These are phyloP conservation scores for Coccyzus lansbergi DNA, from an alignment of 2,797 vertebrate species.

Conservation along the genomic window DNA sequence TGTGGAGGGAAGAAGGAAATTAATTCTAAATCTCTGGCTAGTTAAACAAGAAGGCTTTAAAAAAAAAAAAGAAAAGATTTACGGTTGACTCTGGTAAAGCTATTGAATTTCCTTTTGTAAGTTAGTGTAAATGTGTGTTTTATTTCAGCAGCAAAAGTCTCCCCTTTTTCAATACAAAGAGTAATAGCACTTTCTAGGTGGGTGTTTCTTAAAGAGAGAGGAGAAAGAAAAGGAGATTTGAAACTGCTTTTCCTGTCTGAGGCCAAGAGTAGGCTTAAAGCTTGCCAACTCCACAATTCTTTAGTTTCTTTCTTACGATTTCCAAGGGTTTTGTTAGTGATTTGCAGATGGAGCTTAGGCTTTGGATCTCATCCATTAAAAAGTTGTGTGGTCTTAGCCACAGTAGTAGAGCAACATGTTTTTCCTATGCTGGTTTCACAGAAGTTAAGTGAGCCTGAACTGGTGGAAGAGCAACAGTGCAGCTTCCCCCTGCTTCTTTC, in stretches of 20 bases:
- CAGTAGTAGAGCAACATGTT: constrained; percentile 60
- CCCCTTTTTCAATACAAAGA: constrained; percentile 9
- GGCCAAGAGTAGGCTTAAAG: constrained; percentile 49
- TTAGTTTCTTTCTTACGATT: constrained; percentile 73
- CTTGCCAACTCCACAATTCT: constrained; percentile 61
- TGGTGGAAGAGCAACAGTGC: constrained; percentile 22
- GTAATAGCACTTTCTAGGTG: constrained; percentile 54
- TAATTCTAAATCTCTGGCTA: constrained; percentile 25
- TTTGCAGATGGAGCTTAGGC: constrained; percentile 69
- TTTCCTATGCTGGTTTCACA: constrained; percentile 65
- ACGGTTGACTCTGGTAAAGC: constrained; percentile 27
- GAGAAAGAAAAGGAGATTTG: constrained; percentile 36
- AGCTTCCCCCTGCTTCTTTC: background rate
- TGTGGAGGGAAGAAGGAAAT: constrained; percentile 35
- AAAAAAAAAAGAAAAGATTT: constrained; percentile 39
- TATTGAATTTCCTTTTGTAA: constrained; percentile 58
- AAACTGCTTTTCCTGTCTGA: constrained; percentile 61
- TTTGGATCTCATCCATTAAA: constrained; percentile 71
- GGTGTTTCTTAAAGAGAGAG: constrained; percentile 50
- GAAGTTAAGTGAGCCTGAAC: constrained; percentile 58
- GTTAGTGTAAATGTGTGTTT: constrained; percentile 56
- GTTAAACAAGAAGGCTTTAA: constrained; percentile 5
- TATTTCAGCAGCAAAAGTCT: constrained; percentile 52
- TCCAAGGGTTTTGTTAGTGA: constrained; percentile 75
- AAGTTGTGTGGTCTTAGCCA: constrained; percentile 75